Conservation (phyloP, 2,113 vertebrate genomes). For the Salvator merianae region DNA sequence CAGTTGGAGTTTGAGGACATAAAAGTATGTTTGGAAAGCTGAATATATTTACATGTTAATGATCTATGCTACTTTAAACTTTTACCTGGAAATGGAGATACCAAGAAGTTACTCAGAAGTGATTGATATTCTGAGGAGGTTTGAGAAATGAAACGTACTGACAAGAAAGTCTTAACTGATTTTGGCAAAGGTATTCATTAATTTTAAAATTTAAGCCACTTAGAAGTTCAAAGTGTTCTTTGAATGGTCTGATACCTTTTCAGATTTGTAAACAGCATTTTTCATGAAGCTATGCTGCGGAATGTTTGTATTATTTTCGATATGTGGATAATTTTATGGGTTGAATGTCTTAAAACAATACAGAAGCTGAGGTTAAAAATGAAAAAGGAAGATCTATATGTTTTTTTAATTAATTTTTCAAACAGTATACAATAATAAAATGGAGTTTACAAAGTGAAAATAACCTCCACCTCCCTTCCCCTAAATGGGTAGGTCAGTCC, state of each 20-base stretch:
- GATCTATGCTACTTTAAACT: background rate
- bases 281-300: background rate
- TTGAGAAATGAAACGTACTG: slow-evolving; percentile 1
- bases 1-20: background rate
- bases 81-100: slow-evolving; percentile 10
- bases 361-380: too few species aligned
- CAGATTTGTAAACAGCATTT: background rate
- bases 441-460: too few species aligned
- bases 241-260: slow-evolving; percentile 4
- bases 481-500: too few species aligned
- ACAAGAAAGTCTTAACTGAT: slow-evolving; percentile 7
- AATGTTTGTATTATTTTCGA: background rate
- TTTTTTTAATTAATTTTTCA: too few species aligned
- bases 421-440: too few species aligned
- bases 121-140: background rate
- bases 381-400: too few species aligned
- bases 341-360: too few species aligned
- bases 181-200: slow-evolving; percentile 6
- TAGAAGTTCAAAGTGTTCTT: slow-evolving; percentile 16
- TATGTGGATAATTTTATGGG: background rate
- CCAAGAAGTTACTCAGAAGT: background rate
- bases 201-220: slow-evolving; percentile 14
- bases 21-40: background rate
- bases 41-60: background rate
- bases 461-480: too few species aligned